Evolutionary conservation across 1,140 invertebrate species (phyloP).

Genomic region (Trichoplusia ni): DNA sequence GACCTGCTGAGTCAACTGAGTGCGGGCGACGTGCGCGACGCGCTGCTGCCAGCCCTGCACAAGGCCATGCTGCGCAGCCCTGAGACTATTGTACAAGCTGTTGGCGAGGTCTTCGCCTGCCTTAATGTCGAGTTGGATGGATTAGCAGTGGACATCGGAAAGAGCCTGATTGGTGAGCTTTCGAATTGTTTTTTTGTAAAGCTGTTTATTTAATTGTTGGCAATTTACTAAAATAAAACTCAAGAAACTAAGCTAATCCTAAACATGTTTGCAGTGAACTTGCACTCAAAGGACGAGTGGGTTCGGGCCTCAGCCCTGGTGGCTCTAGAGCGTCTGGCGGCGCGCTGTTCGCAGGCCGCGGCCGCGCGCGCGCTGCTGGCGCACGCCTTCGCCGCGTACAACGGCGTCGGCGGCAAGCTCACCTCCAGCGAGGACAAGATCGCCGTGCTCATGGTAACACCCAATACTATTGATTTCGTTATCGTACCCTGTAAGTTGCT

Average conservation of each 20-base stretch:
- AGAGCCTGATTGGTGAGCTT: conserved; percentile 87
- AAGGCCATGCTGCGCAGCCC: conserved; percentile 97
- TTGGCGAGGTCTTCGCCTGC: conserved; percentile 87
- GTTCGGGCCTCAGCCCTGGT: conserved; percentile 87
- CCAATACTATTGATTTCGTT: too few species aligned
- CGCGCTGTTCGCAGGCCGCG: conserved; percentile 84
- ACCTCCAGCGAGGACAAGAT: conserved; percentile 94
- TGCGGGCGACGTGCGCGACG: conserved; percentile 88
- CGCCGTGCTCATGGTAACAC: conserved; percentile 86
- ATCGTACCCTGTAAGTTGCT: too few species aligned
- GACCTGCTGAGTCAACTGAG: conserved; percentile 85
- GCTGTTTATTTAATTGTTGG: not conserved
- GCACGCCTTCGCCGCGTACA: conserved; percentile 91
- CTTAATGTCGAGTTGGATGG: conserved; percentile 90
- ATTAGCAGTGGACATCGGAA: conserved; percentile 90
- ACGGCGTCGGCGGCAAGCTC: conserved; percentile 96
- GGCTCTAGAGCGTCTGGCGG: conserved; percentile 85
- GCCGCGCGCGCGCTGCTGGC: conserved; percentile 87
- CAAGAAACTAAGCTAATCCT: too few species aligned
- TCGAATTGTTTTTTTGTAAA: not conserved
- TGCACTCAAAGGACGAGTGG: conserved; percentile 91
- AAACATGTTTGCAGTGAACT: conserved; percentile 82
- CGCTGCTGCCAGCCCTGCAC: conserved; percentile 91
- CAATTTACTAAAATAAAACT: too few species aligned
- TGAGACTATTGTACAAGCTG: conserved; percentile 92